Conservation (phyloP, 2,797 vertebrate genomes). For the Darevskia mixta region DNA sequence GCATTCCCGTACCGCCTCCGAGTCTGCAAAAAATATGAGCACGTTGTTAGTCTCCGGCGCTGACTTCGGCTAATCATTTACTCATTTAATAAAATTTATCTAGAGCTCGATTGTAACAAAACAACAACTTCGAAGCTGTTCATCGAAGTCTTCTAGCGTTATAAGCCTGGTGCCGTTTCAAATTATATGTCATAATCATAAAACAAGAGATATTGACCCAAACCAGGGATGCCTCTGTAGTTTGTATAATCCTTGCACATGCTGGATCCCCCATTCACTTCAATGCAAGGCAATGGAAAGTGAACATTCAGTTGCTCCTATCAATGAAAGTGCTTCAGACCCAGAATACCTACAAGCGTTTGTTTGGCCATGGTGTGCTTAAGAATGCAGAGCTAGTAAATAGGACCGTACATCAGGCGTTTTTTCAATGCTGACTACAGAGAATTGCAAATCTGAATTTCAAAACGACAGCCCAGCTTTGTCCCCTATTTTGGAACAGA, state of each 20-base stretch:
- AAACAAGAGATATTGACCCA: background rate
- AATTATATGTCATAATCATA: too few relatives aligned
- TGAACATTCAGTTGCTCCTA: background rate
- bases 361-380: background rate
- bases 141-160: too few relatives aligned
- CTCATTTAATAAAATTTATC: too few relatives aligned
- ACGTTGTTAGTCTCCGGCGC: background rate
- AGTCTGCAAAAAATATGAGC: conserved; percentile 58
- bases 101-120: too few relatives aligned
- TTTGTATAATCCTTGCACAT: background rate
- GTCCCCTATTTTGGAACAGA: background rate
- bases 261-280: background rate
- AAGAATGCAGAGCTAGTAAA: background rate
- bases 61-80: background rate
- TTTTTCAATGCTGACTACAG: background rate
- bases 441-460: background rate
- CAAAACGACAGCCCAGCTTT: too few relatives aligned
- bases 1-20: conserved; percentile 63
- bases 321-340: background rate
- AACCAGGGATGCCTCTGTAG: background rate
- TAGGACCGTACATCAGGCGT: background rate
- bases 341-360: background rate
- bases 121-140: too few relatives aligned
- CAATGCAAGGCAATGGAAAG: background rate
- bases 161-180: too few relatives aligned